Evolutionary conservation across 2,113 vertebrate species (phyloP), one percentile per base, ranked within the genome.

Genomic region (Amblyopsis rosae): DNA sequence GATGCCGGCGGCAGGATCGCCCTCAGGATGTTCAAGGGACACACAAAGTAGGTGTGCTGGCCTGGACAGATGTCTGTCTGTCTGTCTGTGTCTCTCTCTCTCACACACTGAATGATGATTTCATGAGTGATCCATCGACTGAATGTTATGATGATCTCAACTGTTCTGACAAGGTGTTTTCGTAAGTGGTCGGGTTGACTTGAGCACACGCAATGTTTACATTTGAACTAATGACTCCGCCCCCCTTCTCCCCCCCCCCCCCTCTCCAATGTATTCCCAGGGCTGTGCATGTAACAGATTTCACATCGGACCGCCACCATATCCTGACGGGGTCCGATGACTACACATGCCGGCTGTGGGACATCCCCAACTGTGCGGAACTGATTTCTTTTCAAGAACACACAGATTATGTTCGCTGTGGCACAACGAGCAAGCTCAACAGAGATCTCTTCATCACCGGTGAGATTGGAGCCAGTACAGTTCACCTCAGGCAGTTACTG

Each of bases 251-350:
- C 35, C 3, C 3, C 35, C 35, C 35, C 35, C 60, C 32, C 62
- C 32, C 17, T 33, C 17, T 57, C 58, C 41, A 41, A 6, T 73
- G 16, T 46, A 33, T 46, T 0, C 81, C 73, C 86, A 99, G 98
- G 87, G 93, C 96, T 9, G 96, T 96, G 59, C 97, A 96, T 3
- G 82, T 94, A 1, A 94, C 93, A 41, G 95, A 94, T 62, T 99
- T 99, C 83, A 93, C 94, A 55, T 95, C 95, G 0, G 95, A 96
- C 75, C 94, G 93, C 45, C 98, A 95, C 64, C 91, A 94, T 60
- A 89, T 99, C 70, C 67, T 97, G 69, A 98, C 96, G 0, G 96
- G 94, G 46, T 94, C 96, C 3, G 98, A 99, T 82, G 98, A 99
- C 87, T 95, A 96, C 86, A 92, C 93, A 0, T 94, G 95, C 55